These are phyloP conservation scores for Aeoliscus strigatus DNA, from an alignment of 2,797 vertebrate genomes.

Conservation along the genomic window DNA sequence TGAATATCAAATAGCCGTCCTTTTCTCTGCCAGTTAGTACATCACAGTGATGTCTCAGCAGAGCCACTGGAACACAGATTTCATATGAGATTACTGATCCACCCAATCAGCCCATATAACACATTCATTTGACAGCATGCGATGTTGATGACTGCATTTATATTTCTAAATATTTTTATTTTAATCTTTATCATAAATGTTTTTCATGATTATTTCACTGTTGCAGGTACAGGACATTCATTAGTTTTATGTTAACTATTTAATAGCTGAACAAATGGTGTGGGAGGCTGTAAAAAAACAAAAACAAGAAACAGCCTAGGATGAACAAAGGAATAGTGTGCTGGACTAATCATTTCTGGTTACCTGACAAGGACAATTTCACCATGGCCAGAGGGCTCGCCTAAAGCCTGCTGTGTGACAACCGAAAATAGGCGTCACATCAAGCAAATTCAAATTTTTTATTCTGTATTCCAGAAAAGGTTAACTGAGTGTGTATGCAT, in stretches of 20 bases:
- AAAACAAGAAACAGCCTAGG: conserved; percentile 22
- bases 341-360: conserved; percentile 52
- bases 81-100: conserved; percentile 50
- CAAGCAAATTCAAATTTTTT: conserved; percentile 11
- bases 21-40: conserved; percentile 62
- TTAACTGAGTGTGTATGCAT: not conserved
- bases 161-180: too few relatives aligned
- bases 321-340: conserved; percentile 46
- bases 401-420: conserved; percentile 27
- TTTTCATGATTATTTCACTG: conserved; percentile 16
- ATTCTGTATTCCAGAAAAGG: not conserved
- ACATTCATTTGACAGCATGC: too few relatives aligned
- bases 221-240: conserved; percentile 13
- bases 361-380: conserved; percentile 47
- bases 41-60: conserved; percentile 54
- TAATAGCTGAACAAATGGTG: conserved; percentile 34
- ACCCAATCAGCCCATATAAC: too few relatives aligned
- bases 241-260: conserved; percentile 13
- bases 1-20: conserved; percentile 68
- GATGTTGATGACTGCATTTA: too few relatives aligned
- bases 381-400: conserved; percentile 31
- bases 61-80: conserved; percentile 47
- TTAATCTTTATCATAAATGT: conserved; percentile 7
- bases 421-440: conserved; percentile 8
- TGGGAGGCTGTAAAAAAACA: conserved; percentile 33